These are phyloP conservation scores for Gymnobelideus leadbeateri DNA, from an alignment of 2,113 vertebrate genomes.

Conservation along the genomic window DNA sequence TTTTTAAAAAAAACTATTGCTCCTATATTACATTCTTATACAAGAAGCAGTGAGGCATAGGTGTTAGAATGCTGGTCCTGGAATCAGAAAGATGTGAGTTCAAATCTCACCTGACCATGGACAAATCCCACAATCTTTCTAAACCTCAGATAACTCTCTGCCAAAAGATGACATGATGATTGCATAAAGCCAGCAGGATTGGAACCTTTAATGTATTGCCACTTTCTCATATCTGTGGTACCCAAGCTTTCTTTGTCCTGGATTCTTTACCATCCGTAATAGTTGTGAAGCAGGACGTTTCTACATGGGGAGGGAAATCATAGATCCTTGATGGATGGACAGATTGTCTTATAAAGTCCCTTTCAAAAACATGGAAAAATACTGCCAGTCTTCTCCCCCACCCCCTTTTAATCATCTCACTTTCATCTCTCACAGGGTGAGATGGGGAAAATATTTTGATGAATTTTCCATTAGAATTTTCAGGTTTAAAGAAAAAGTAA, in stretches of 20 bases:
- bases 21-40: background rate
- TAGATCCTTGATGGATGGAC: background rate
- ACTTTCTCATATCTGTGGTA: background rate
- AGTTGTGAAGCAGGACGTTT: background rate
- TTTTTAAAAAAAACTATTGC: background rate
- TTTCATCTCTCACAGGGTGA: background rate
- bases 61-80: background rate
- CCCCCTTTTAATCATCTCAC: background rate
- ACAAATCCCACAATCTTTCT: background rate
- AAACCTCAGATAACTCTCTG: background rate
- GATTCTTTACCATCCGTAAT: background rate
- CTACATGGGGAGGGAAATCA: background rate
- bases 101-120: background rate
- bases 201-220: background rate
- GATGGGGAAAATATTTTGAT: conserved; percentile 4
- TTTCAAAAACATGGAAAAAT: background rate
- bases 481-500: background rate
- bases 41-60: background rate
- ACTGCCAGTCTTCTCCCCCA: background rate
- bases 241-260: background rate
- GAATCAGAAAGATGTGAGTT: background rate
- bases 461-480: background rate
- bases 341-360: background rate
- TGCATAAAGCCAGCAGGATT: background rate
- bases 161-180: background rate